Evolutionary conservation across 64 coral and sea anemone species (phyloP), one percentile per base, ranked within the genome.

Genomic region (Stichodactyla mertensii): DNA sequence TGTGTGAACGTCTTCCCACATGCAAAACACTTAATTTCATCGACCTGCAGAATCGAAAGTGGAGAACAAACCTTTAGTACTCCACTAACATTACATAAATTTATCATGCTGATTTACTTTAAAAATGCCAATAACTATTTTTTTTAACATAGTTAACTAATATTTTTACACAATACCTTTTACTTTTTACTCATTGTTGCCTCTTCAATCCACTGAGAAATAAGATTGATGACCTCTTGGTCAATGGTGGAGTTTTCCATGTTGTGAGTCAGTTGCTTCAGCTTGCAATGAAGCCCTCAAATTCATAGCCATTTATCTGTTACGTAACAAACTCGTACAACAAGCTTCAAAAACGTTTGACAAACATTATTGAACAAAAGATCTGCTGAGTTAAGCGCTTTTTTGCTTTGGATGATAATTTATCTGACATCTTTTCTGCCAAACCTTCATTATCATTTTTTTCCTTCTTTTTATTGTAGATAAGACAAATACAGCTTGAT

Each of bases 311-410:
- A 23, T 70, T 6, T 6, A 22, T 22, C n/a, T 24, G 5, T 6
- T n/a, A 70, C 64, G 64, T 70, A 4, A 70, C 0, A 70, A 6
- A 5, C 64, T 4, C 5, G 6, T 20, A 70, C 26, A 20, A 70
- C 18, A 22, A 87, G n/a, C 92, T 90, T 59, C 90, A 94, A 53
- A 92, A 85, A 82, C 93, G 90, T 55, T 98, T 90, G 26, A 98
- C 89, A 91, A 86, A 92, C 18, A 94, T 85, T 7, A 70, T 7
- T 4, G 19, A 7, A 70, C n/a, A 70, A 31, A 31, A 31, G 28
- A 31, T 31, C 28, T 31, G 28, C 28, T 1, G 28, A 31, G 28
- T 31, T 1, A 31, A 1, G 28, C 28, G 28, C 28, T 31, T 31
- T 31, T 31, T 31, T 31, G 28, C 28, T 31, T 31, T 31, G 28